Conservation (phyloP, 2,113 vertebrate species). For the Macrotis lagotis region DNA sequence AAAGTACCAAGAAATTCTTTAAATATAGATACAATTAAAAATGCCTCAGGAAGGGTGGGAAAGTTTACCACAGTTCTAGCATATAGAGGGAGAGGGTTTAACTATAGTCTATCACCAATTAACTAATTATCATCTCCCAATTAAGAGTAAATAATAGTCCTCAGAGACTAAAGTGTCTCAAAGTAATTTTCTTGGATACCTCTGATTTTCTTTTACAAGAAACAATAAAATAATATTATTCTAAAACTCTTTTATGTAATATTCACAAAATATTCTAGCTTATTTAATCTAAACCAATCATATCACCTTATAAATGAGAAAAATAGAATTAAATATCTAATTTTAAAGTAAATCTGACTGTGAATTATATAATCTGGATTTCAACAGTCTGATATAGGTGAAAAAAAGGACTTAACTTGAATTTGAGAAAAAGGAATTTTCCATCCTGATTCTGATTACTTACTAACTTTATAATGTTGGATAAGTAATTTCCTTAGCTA, state of each 20-base stretch:
- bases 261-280: background rate
- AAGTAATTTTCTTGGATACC: background rate
- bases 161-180: background rate
- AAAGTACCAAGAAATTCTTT: background rate
- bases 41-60: background rate
- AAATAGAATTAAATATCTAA: background rate
- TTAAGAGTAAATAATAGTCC: background rate
- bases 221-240: background rate
- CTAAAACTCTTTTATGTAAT: background rate
- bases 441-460: background rate
- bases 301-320: background rate
- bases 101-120: rapidly evolving
- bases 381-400: background rate
- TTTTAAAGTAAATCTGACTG: background rate
- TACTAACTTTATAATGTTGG: background rate
- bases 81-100: too few species aligned
- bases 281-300: background rate
- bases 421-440: background rate
- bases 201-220: background rate
- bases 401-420: background rate
- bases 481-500: background rate
- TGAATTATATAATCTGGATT: background rate
- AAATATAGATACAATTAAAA: background rate
- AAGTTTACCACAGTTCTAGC: rapidly evolving
- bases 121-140: background rate